Evolutionary conservation across 2,113 vertebrate genomes (phyloP).

Genomic region (Globicephala melas): DNA sequence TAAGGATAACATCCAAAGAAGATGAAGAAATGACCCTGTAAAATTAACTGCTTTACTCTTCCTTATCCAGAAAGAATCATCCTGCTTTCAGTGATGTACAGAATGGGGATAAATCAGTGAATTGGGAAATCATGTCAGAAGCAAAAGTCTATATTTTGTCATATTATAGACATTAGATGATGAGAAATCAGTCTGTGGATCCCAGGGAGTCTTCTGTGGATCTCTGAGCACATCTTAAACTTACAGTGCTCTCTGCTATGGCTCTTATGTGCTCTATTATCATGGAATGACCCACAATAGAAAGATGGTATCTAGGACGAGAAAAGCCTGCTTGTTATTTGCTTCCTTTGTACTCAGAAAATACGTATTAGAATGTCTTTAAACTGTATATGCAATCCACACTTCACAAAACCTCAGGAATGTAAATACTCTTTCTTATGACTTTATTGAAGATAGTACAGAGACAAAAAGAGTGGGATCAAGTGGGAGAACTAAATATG

Average conservation of each 20-base stretch:
- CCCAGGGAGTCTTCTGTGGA: fast-evolving
- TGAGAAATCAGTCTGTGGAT: background rate
- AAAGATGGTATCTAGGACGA: background rate
- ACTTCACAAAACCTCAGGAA: background rate
- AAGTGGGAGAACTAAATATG: background rate
- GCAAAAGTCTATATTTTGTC: background rate
- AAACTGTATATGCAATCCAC: background rate
- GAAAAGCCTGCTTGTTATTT: background rate
- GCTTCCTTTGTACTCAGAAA: background rate
- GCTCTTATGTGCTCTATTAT: background rate
- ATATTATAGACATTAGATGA: background rate
- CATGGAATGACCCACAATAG: background rate
- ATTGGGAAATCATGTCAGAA: background rate
- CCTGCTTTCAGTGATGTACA: background rate
- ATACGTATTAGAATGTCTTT: background rate
- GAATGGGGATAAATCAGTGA: background rate
- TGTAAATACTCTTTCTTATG: background rate
- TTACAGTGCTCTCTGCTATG: fast-evolving
- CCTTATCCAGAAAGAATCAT: background rate
- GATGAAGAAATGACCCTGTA: background rate
- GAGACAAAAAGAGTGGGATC: background rate
- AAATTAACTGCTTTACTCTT: background rate
- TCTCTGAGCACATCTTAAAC: background rate
- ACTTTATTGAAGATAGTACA: background rate
- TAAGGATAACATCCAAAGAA: background rate